A percentile compares a stretch with the other conserved stretches of the same genome.
Evolutionary conservation across 1,140 invertebrate genomes (phyloP).

Genomic region (Dufourea novaeangliae): DNA sequence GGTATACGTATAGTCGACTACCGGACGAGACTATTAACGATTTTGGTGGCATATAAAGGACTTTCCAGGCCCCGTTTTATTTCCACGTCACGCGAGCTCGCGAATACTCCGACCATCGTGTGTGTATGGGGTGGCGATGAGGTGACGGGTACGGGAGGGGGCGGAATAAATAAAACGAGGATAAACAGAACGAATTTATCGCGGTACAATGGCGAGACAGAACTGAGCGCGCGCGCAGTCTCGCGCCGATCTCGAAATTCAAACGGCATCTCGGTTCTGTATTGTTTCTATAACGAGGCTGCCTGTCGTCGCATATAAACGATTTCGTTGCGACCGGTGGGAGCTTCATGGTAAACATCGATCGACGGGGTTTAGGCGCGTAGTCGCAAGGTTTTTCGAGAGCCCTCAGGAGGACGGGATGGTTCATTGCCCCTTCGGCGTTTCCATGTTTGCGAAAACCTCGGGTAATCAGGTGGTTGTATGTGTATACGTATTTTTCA

Average conservation of each 20-base stretch:
- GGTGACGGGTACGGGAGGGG: background rate
- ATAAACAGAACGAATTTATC: slow-evolving; percentile 34
- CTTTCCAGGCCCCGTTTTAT: slow-evolving; percentile 22
- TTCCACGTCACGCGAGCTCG: background rate
- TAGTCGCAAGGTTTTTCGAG: background rate
- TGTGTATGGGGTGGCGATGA: background rate
- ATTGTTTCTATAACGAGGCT: slow-evolving; percentile 27
- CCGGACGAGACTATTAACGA: slow-evolving; percentile 30
- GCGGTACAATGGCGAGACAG: background rate
- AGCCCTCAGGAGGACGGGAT: background rate
- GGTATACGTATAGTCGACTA: no score
- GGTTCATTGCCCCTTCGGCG: slow-evolving; percentile 12
- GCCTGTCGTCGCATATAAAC: background rate
- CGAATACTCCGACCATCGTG: background rate
- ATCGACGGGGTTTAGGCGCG: background rate
- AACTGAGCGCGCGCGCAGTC: no score
- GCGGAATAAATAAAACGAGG: background rate
- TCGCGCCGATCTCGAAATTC: slow-evolving; percentile 5
- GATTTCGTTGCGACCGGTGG: slow-evolving; percentile 19
- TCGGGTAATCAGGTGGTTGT: background rate
- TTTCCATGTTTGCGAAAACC: background rate
- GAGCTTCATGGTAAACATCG: background rate
- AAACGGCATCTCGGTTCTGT: slow-evolving; percentile 14
- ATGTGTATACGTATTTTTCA: background rate
- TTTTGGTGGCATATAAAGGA: slow-evolving; percentile 28